These are phyloP conservation scores for Lichenostomus cassidix DNA, from an alignment of 2,113 vertebrate genomes.

Conservation along the genomic window DNA sequence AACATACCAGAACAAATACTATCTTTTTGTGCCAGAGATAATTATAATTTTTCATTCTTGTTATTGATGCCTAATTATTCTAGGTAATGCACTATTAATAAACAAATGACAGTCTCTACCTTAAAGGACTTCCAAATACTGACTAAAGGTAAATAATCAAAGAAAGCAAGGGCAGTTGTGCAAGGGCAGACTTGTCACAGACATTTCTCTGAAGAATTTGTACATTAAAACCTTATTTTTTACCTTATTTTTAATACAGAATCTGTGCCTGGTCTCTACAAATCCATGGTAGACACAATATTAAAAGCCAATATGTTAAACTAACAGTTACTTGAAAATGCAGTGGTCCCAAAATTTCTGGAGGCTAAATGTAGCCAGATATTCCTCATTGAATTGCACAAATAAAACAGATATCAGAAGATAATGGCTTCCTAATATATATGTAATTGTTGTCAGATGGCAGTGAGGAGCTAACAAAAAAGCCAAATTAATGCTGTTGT, in stretches of 20 bases:
- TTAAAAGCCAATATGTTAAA: neutral
- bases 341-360: neutral
- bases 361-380: neutral
- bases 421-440: neutral
- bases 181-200: neutral
- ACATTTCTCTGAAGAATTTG: neutral
- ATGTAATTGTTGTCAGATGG: neutral
- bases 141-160: neutral
- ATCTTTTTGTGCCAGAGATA: neutral
- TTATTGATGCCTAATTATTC: neutral
- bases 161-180: neutral
- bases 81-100: neutral
- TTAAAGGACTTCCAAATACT: neutral
- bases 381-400: conserved; percentile 1
- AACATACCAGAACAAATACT: neutral
- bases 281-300: neutral
- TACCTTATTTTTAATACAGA: neutral
- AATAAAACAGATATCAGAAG: neutral
- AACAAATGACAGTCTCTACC: neutral
- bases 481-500: neutral
- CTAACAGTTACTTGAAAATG: neutral
- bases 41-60: neutral
- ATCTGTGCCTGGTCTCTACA: neutral
- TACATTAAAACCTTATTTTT: neutral
- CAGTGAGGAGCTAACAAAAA: neutral